Evolutionary conservation across 2,113 vertebrate species (phyloP).

Genomic region (Poicephalus meyeri): DNA sequence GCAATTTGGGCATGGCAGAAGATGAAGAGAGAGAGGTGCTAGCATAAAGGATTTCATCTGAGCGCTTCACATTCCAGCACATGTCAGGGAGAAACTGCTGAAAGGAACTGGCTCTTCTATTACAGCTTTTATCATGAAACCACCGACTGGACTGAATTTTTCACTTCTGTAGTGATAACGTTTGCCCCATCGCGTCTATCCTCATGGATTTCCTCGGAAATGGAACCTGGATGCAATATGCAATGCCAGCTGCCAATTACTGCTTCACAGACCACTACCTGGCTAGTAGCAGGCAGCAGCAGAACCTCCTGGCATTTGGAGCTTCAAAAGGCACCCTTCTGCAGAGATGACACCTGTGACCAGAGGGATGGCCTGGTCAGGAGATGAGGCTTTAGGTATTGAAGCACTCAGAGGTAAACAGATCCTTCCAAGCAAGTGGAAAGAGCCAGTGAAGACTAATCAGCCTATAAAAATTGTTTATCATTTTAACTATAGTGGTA

Average conservation of each 20-base stretch:
- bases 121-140: conserved; percentile 68
- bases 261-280: conserved; percentile 56
- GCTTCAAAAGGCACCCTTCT: conserved; percentile 69
- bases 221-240: conserved; percentile 65
- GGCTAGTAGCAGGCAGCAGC: conserved; percentile 44
- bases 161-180: conserved; percentile 62
- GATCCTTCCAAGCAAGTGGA: background rate
- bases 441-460: background rate
- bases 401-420: background rate
- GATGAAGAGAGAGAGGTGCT: conserved; percentile 61
- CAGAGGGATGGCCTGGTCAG: background rate
- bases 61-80: conserved; percentile 73
- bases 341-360: background rate
- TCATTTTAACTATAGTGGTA: background rate
- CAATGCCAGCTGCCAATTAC: conserved; percentile 69
- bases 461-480: background rate
- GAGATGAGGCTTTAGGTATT: background rate
- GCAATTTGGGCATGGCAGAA: conserved; percentile 65
- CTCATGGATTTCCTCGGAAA: conserved; percentile 69
- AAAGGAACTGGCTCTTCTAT: conserved; percentile 72
- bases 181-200: conserved; percentile 64
- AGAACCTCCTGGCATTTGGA: conserved; percentile 63
- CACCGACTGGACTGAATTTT: conserved; percentile 51
- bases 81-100: conserved; percentile 69
- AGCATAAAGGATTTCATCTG: conserved; percentile 65